These are phyloP conservation scores for Python bivittatus DNA, from an alignment of 2,113 vertebrate genomes.

Conservation along the genomic window DNA sequence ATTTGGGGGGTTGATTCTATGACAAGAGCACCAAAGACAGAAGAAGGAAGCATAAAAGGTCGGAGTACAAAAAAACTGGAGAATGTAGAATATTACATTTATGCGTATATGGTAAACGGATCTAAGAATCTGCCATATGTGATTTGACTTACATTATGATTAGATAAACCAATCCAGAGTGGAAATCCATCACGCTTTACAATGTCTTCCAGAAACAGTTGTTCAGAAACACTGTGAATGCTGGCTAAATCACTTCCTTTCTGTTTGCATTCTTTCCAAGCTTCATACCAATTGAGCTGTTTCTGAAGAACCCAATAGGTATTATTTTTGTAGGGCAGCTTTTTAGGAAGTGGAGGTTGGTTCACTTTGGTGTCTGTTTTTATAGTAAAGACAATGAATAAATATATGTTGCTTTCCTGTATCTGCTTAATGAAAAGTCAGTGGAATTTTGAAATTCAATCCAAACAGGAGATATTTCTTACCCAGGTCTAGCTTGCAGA, in stretches of 20 bases:
- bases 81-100: background rate
- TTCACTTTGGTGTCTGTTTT: conserved; percentile 62
- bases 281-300: conserved; percentile 86
- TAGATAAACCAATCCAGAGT: conserved; percentile 92
- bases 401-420: conserved; percentile 11
- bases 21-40: background rate
- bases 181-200: conserved; percentile 85
- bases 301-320: conserved; percentile 79
- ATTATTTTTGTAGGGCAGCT: conserved; percentile 71
- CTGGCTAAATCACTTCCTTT: conserved; percentile 84
- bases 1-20: background rate
- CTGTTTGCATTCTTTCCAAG: conserved; percentile 78
- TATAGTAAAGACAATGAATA: background rate
- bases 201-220: conserved; percentile 78
- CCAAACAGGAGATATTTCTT: conserved; percentile 44
- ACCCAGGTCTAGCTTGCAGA: conserved; percentile 94
- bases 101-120: background rate
- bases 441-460: background rate
- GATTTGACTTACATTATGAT: conserved; percentile 83
- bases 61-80: background rate
- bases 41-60: background rate
- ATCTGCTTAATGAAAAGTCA: background rate
- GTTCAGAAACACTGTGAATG: conserved; percentile 75
- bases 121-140: background rate
- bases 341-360: conserved; percentile 66